Conservation (phyloP, 2,113 vertebrate genomes). For the Paratilapia polleni region DNA sequence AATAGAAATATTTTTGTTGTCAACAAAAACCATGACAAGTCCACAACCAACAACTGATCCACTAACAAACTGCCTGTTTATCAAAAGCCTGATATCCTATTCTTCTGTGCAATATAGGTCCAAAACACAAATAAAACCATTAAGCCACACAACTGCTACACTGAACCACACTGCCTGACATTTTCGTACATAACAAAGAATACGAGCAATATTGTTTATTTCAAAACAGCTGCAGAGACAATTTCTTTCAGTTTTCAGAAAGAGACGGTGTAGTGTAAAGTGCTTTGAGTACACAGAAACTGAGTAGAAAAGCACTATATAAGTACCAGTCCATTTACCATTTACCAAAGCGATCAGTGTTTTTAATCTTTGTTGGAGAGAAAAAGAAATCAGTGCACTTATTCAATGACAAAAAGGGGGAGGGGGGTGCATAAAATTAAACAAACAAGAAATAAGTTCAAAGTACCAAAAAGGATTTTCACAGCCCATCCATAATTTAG, state of each 20-base stretch:
- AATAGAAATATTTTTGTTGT: not conserved
- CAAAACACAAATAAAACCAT: not conserved
- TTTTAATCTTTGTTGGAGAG: not conserved
- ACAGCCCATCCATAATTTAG: not conserved
- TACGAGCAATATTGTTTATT: rapidly evolving
- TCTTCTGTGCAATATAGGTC: not conserved
- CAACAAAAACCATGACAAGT: not conserved
- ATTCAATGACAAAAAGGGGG: not conserved
- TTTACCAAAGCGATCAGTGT: rapidly evolving
- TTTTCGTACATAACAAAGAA: not conserved
- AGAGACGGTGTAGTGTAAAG: too few species aligned
- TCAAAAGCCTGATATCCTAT: not conserved
- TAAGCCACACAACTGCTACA: rapidly evolving
- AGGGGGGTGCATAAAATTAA: not conserved
- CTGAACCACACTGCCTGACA: not conserved
- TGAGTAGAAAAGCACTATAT: too few species aligned
- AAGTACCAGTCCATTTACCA: too few species aligned
- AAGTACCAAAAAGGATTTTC: not conserved
- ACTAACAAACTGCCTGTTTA: rapidly evolving
- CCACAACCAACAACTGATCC: not conserved
- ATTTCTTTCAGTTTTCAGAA: not conserved
- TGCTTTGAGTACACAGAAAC: too few species aligned
- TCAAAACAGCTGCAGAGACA: not conserved
- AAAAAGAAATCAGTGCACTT: not conserved
- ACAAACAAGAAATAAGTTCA: not conserved